These are phyloP conservation scores for Hydra vulgaris DNA, from an alignment of 30 jellyfish, hydroid and myxozoan species.

Conservation along the genomic window DNA sequence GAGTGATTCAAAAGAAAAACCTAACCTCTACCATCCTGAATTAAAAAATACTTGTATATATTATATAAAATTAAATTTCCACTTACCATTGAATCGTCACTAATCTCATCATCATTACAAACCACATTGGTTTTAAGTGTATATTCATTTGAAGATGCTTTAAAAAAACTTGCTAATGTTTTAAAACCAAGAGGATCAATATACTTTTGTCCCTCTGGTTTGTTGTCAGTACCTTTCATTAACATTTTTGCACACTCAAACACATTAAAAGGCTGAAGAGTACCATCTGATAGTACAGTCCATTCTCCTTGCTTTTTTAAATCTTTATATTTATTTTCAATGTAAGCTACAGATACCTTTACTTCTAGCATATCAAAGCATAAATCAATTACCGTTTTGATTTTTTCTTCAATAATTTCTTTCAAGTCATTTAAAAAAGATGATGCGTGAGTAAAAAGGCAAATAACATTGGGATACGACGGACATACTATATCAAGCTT, in stretches of 20 bases:
- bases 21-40: no score
- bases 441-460: background rate
- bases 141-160: background rate
- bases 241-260: background rate
- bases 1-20: no score
- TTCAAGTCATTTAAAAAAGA: background rate
- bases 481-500: background rate
- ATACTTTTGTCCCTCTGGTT: no score
- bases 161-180: background rate
- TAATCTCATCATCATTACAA: no score
- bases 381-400: background rate
- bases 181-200: background rate
- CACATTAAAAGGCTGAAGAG: background rate
- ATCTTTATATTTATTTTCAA: background rate
- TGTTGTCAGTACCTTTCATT: background rate
- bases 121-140: background rate
- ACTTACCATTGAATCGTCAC: no score
- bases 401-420: background rate
- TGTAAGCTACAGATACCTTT: background rate
- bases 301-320: background rate
- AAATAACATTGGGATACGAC: background rate
- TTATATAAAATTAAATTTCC: no score
- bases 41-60: no score
- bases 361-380: background rate
- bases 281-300: background rate